phyloP scores from a whole-genome alignment of 1,140 invertebrate genomes.

The Plutomurus gul region DNA sequence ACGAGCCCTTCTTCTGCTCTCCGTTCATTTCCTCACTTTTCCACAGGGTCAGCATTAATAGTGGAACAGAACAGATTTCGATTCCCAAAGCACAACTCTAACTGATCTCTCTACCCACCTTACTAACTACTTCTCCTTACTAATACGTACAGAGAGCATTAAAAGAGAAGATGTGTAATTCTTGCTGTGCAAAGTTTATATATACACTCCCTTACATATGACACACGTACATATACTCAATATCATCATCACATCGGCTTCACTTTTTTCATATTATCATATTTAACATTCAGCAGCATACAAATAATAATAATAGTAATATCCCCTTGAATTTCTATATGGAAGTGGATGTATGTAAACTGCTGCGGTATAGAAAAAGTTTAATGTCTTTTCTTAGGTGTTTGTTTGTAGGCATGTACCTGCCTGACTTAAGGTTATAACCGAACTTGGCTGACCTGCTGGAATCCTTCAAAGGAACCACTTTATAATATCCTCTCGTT shows the following conservation, averaged over 20 bases:
- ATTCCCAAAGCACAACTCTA: not conserved
- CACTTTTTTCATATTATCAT: not conserved
- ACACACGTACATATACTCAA: not conserved
- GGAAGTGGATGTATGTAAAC: too few species aligned
- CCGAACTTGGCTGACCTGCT: too few species aligned
- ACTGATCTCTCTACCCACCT: not conserved
- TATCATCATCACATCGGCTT: not conserved
- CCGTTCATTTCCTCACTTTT: too few species aligned
- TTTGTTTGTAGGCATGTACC: too few species aligned
- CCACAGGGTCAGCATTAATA: too few species aligned
- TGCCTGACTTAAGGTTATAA: too few species aligned
- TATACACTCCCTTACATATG: not conserved
- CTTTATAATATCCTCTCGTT: not conserved
- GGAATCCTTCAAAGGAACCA: not conserved
- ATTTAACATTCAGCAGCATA: not conserved
- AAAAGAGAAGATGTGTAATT: not conserved
- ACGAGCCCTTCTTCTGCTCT: slow-evolving; percentile 36
- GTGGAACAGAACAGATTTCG: not conserved
- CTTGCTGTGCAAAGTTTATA: not conserved
- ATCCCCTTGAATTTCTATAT: not conserved
- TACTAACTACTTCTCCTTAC: not conserved
- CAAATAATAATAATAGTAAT: not conserved
- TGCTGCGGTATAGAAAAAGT: too few species aligned
- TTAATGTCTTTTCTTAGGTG: too few species aligned
- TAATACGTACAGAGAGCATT: slow-evolving; percentile 26